Base-by-base conservation (phyloP, 2,888 invertebrate genomes). In the Augochlorella aurata region DNA sequence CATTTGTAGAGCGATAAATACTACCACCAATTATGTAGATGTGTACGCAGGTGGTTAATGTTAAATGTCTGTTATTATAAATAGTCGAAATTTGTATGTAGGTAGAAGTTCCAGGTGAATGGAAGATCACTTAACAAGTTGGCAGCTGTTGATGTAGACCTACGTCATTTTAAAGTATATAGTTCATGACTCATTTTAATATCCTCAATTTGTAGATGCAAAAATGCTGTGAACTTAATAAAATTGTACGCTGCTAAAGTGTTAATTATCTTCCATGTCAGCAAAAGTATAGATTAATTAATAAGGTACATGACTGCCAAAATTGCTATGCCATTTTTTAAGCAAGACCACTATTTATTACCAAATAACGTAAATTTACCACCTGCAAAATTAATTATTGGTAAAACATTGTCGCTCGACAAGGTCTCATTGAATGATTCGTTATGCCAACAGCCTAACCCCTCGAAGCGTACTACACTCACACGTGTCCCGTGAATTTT, bases 311-410 rank as follows among this genome's bases (percentile, higher is more conserved):
- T 18, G 10, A 38, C 29, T 63, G 38, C 63, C 63, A 63, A 63
- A 63, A 58, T 58, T 58, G 58, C 58, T 58, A 29, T 16, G 58
- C 58, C 58, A 58, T 58, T 58, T 58, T 58, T n/a, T 58, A 58
- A 58, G 58, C 58, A 16, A 58, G 16, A 58, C 24, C 2, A 2
- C 58, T 58, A 16, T 24, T 58, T 58, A 58, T 58, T 58, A 58
- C 29, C 24, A 24, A 14, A 29, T 58, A 58, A 58, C 16, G 24
- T 24, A 29, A n/a, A 58, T 58, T 58, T 16, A 58, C 58, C 58
- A 58, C 24, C 58, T 29, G 58, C 58, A 16, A 12, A 58, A 16
- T 58, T 58, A 58, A 16, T 16, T 29, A 24, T 54, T 12, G 54
- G 5, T 7, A 10, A 58, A 58, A 24, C 24, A 14, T 58, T 16